phyloP scores from a whole-genome alignment of 2,888 invertebrate species.

The Aleiodes leptofemur region DNA sequence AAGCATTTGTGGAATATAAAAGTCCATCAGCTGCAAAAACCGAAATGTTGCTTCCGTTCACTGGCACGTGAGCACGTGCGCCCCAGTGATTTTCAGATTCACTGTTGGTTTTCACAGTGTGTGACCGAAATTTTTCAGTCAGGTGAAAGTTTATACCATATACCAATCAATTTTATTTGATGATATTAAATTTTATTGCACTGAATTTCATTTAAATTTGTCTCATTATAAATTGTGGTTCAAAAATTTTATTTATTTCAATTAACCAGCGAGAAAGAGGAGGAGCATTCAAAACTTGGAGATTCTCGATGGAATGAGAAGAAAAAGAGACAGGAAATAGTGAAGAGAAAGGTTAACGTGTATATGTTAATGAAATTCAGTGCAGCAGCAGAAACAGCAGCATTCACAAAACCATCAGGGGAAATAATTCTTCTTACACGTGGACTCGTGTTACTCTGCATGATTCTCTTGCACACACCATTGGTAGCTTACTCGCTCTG shows the following conservation, averaged over 20 bases:
- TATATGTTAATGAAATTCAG: slow-evolving; percentile 32
- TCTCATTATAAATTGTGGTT: no score
- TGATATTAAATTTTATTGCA: no score
- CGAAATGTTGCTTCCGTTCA: slow-evolving; percentile 9
- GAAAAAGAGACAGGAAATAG: background rate
- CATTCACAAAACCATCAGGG: slow-evolving; percentile 9
- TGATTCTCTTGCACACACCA: slow-evolving; percentile 16
- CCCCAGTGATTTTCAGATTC: slow-evolving; percentile 29
- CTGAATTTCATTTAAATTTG: no score
- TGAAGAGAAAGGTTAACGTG: background rate
- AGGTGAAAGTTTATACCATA: slow-evolving; percentile 16
- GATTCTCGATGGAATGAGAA: background rate
- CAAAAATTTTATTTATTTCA: no score
- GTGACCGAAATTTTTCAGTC: slow-evolving; percentile 28
- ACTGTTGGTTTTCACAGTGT: background rate
- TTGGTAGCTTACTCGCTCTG: slow-evolving; percentile 2
- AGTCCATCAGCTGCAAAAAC: no score
- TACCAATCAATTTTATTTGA: background rate
- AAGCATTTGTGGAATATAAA: no score
- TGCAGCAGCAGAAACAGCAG: background rate
- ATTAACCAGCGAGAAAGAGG: no score
- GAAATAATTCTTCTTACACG: slow-evolving; percentile 23
- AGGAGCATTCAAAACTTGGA: no score
- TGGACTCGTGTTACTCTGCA: slow-evolving; percentile 31
- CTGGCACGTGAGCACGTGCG: slow-evolving; percentile 22